Conservation (phyloP, 2,888 invertebrate species). For the Pristionchus exspectatus region DNA sequence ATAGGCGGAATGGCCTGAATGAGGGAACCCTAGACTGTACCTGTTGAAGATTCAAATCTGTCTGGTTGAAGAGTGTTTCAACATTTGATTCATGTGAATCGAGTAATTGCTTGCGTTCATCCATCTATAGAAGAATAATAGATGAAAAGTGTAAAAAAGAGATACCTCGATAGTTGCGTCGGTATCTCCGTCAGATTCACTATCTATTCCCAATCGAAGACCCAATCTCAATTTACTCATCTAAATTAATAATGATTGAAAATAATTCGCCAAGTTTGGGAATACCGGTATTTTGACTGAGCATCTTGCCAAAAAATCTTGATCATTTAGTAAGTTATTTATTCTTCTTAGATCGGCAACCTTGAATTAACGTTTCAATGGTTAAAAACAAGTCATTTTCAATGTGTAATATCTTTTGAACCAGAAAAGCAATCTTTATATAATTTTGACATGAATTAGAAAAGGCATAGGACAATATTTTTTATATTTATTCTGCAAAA, state of each 20-base stretch:
- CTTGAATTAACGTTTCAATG: conserved; percentile 59
- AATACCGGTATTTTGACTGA: conserved; percentile 74
- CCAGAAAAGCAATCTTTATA: not conserved
- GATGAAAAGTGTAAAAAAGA: not conserved
- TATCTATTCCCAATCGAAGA: conserved; percentile 52
- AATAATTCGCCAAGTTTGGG: not conserved
- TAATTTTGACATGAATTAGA: not conserved
- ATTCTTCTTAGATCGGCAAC: conserved; percentile 76
- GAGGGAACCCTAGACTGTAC: too few species aligned
- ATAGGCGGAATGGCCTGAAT: too few species aligned
- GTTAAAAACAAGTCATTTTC: not conserved
- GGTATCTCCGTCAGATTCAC: conserved; percentile 32
- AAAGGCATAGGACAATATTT: too few species aligned
- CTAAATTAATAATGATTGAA: conserved; percentile 19
- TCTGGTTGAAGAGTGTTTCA: conserved; percentile 73
- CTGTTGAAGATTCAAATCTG: conserved; percentile 72
- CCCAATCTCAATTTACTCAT: conserved; percentile 53
- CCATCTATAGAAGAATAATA: conserved; percentile 8
- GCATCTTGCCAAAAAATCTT: conserved; percentile 72
- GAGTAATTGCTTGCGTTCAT: conserved; percentile 44
- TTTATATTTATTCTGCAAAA: too few species aligned
- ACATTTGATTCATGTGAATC: conserved; percentile 64
- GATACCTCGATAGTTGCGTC: conserved; percentile 61
- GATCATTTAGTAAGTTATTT: conserved; percentile 75
- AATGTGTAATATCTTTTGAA: too few species aligned